Conservation (phyloP, 2,888 invertebrate species). For the Drosophila fulvimacula region DNA sequence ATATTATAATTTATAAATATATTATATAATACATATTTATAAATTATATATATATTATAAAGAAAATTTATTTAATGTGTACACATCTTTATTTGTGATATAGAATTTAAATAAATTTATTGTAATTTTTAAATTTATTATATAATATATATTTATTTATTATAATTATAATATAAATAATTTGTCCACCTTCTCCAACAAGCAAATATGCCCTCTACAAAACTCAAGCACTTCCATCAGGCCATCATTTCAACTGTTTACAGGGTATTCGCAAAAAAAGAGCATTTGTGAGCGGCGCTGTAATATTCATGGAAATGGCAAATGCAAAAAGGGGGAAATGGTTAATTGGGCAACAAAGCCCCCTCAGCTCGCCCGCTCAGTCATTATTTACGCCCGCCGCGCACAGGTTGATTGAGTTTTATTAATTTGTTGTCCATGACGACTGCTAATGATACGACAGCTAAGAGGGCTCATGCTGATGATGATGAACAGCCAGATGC, state of each 20-base stretch:
- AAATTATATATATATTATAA: neutral
- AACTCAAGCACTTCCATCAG: neutral
- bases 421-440: slow-evolving; percentile 68
- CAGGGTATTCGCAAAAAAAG: slow-evolving; percentile 25
- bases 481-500: slow-evolving; percentile 18
- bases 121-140: neutral
- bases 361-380: neutral
- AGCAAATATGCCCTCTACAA: too few species aligned
- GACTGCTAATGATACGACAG: slow-evolving; percentile 52
- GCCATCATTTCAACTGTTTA: neutral
- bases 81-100: too few species aligned
- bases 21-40: too few species aligned
- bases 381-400: slow-evolving; percentile 4
- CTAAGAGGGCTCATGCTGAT: slow-evolving; percentile 11
- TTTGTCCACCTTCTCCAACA: too few species aligned
- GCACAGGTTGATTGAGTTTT: slow-evolving; percentile 68
- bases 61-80: too few species aligned
- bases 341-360: slow-evolving; percentile 16
- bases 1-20: too few species aligned
- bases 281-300: slow-evolving; percentile 41
- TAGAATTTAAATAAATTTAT: too few species aligned
- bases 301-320: slow-evolving; percentile 8
- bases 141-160: neutral
- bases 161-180: neutral
- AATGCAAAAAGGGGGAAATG: slow-evolving; percentile 8